phyloP scores from a whole-genome alignment of 2,888 invertebrate genomes.

The Microdon myrmicae region DNA sequence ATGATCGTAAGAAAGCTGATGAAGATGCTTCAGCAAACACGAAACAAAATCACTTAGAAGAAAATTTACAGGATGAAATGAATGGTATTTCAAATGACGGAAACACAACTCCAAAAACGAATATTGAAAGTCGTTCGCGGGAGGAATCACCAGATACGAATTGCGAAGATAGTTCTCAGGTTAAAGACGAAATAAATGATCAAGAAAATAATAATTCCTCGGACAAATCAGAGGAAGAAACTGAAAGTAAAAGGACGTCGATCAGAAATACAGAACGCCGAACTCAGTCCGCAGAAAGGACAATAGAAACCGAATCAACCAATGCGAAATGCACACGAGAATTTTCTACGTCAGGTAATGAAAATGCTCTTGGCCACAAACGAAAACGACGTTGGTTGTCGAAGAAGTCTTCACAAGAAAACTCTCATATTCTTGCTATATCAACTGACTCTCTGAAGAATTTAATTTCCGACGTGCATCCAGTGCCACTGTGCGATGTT shows the following conservation, averaged over 20 bases:
- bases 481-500: conserved; percentile 72
- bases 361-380: conserved; percentile 62
- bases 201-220: conserved; percentile 4
- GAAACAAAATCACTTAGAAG: conserved; percentile 11
- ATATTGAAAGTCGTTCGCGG: neutral
- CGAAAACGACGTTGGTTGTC: conserved; percentile 65
- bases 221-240: conserved; percentile 9
- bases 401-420: conserved; percentile 68
- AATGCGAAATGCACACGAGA: conserved; percentile 11
- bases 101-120: conserved; percentile 6
- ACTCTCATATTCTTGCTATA: conserved; percentile 75
- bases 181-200: conserved; percentile 1
- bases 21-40: conserved; percentile 8
- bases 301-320: conserved; percentile 29
- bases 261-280: conserved; percentile 27
- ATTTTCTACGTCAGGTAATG: conserved; percentile 17
- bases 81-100: conserved; percentile 44
- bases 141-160: conserved; percentile 5
- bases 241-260: conserved; percentile 21
- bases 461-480: conserved; percentile 72
- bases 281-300: conserved; percentile 7
- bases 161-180: neutral
- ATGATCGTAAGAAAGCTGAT: neutral
- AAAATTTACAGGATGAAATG: conserved; percentile 43
- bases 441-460: conserved; percentile 80